Percentiles rank a stretch among this genome's conserved stretches.
Conservation (phyloP, 2,797 vertebrate genomes). For the Acipenser ruthenus region DNA sequence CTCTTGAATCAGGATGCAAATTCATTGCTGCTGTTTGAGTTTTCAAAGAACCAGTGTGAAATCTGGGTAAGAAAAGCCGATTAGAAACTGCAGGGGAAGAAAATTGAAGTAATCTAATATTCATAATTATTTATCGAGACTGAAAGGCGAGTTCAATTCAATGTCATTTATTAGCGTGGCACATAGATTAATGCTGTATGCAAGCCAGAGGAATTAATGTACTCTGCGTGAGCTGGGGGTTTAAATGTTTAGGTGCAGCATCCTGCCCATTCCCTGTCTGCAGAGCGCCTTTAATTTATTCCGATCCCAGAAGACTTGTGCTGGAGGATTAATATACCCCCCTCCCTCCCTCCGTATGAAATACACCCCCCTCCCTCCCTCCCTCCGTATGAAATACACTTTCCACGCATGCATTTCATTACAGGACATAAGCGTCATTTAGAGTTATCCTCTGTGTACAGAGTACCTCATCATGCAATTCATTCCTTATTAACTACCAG, state of each 20-base stretch:
- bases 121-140: conserved; percentile 1
- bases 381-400: background rate
- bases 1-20: background rate
- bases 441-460: background rate
- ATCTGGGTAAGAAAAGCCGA: conserved; percentile 3
- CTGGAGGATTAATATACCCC: too few species aligned
- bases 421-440: background rate
- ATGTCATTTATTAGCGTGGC: background rate
- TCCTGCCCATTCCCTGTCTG: too few species aligned
- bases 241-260: too few species aligned
- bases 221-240: too few species aligned
- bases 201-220: too few species aligned
- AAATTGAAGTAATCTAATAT: conserved; percentile 9
- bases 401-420: background rate
- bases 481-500: conserved; percentile 2
- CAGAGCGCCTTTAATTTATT: too few species aligned
- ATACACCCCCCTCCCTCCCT: too few species aligned
- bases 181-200: background rate
- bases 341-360: background rate
- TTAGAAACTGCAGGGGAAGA: conserved; percentile 8
- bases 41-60: conserved; percentile 3
- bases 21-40: background rate
- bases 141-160: conserved; percentile 2
- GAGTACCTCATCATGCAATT: background rate
- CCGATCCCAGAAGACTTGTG: too few species aligned